Conservation (phyloP, 2,797 vertebrate genomes). For the Momotus momota region DNA sequence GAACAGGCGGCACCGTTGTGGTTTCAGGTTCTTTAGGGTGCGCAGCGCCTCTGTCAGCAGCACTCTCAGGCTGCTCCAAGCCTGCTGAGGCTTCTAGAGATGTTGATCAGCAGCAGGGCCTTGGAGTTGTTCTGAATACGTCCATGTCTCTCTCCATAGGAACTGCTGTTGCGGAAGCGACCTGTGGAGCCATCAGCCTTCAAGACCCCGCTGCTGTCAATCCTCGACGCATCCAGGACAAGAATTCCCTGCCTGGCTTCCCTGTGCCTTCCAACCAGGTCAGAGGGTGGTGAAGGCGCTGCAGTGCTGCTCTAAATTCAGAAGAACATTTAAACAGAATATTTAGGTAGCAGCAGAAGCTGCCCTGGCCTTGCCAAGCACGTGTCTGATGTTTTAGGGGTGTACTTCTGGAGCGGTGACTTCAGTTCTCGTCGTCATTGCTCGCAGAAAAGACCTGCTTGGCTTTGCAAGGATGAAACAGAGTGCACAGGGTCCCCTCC, state of each 20-base stretch:
- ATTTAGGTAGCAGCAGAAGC: neutral
- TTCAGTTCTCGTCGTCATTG: neutral
- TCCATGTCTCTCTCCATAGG: accelerated
- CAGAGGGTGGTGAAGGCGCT: neutral
- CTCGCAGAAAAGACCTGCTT: neutral
- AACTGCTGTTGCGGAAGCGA: neutral
- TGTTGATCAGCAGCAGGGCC: accelerated
- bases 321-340: neutral
- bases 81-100: neutral
- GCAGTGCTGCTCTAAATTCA: neutral
- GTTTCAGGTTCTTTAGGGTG: neutral
- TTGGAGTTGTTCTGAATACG: no score
- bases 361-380: neutral
- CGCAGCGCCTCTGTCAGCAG: neutral
- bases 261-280: neutral
- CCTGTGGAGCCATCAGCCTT: neutral
- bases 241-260: neutral
- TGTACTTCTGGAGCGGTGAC: neutral
- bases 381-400: neutral
- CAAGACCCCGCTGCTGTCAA: neutral
- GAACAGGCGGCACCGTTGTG: neutral
- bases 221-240: neutral
- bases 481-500: neutral
- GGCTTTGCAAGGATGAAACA: neutral
- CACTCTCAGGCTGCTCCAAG: neutral